phyloP scores from a whole-genome alignment of 2,888 invertebrate genomes.

The Eupithecia dodoneata region DNA sequence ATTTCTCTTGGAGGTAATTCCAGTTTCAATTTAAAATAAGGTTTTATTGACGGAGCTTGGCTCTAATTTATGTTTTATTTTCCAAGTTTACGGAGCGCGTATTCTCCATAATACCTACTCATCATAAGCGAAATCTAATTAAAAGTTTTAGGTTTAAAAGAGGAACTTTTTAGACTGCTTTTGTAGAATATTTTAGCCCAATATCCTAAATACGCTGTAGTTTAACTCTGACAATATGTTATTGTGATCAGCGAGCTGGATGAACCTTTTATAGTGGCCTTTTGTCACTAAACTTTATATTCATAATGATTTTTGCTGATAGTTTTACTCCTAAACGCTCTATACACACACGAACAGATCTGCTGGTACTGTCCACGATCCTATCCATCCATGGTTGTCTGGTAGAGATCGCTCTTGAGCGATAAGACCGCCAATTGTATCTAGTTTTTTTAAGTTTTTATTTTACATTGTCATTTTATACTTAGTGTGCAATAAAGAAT shows the following conservation, averaged over 20 bases:
- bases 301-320: neutral
- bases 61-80: slow-evolving; percentile 36
- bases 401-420: too few species aligned
- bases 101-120: neutral
- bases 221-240: neutral
- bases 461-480: too few species aligned
- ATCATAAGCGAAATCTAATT: slow-evolving; percentile 8
- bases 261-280: neutral
- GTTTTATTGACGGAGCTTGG: slow-evolving; percentile 29
- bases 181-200: neutral
- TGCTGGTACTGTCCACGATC: too few species aligned
- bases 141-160: slow-evolving; percentile 5
- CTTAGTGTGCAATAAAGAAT: too few species aligned
- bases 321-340: neutral
- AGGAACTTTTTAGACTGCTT: neutral
- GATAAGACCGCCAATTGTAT: too few species aligned
- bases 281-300: neutral
- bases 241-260: neutral
- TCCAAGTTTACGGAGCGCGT: slow-evolving; percentile 13
- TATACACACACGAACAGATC: too few species aligned
- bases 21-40: slow-evolving; percentile 29
- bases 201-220: neutral
- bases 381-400: too few species aligned
- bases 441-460: too few species aligned
- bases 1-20: slow-evolving; percentile 35